Conservation (phyloP, 2,888 invertebrate genomes). For the Dorcus parallelipipedus region DNA sequence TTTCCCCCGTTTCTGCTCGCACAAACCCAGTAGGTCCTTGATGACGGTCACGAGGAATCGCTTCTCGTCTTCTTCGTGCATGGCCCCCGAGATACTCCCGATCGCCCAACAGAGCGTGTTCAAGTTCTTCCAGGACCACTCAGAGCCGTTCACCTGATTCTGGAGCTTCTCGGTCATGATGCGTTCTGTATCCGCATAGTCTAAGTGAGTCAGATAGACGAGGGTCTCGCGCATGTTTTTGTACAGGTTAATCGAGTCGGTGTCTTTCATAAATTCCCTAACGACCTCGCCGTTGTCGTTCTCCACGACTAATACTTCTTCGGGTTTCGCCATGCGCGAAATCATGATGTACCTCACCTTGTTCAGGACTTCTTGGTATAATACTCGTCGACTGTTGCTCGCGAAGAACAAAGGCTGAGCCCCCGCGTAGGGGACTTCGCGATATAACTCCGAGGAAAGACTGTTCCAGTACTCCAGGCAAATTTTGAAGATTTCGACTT, state of each 20-base stretch:
- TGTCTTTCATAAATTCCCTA: constrained; percentile 99
- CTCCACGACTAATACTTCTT: constrained; percentile 98
- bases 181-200: constrained; percentile 94
- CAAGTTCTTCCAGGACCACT: constrained; percentile 99
- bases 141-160: constrained; percentile 96
- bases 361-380: constrained; percentile 78
- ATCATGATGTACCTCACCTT: constrained; percentile 97
- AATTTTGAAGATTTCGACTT: constrained; percentile 99
- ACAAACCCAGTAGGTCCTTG: constrained; percentile 92
- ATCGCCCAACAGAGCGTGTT: constrained; percentile 99
- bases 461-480: constrained; percentile 99
- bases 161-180: constrained; percentile 99
- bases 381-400: constrained; percentile 52
- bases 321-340: constrained; percentile 98
- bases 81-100: constrained; percentile 93
- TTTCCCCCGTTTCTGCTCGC: constrained; percentile 98
- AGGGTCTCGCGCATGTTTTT: constrained; percentile 98
- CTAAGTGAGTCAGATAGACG: constrained; percentile 97
- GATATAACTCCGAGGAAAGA: constrained; percentile 87
- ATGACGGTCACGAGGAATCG: constrained; percentile 98
- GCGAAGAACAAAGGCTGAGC: constrained; percentile 39
- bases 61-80: constrained; percentile 99
- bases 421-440: constrained; percentile 60
- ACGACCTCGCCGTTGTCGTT: constrained; percentile 99
- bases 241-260: constrained; percentile 98